Conservation (phyloP, 2,797 vertebrate species). For the Sphenopsis melanotis region DNA sequence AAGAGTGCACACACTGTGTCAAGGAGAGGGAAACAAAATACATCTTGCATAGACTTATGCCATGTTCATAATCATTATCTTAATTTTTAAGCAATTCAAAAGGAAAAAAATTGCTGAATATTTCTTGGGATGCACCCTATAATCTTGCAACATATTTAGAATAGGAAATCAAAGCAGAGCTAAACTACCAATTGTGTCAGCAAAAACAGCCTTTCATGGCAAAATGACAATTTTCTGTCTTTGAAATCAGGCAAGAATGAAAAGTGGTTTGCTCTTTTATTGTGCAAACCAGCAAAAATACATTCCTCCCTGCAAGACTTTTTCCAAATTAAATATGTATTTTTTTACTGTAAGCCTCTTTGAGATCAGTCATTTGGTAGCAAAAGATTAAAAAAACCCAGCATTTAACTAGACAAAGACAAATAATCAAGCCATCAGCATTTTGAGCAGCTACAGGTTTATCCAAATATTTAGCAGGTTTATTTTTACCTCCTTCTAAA, state of each 20-base stretch:
- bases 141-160: slow-evolving; percentile 65
- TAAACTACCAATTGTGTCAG: slow-evolving; percentile 58
- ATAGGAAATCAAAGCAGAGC: slow-evolving; percentile 57
- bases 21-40: neutral
- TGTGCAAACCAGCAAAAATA: slow-evolving; percentile 57
- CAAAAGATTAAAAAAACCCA: neutral
- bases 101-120: slow-evolving; percentile 38
- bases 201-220: slow-evolving; percentile 63
- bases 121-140: slow-evolving; percentile 57
- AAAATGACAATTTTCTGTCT: slow-evolving; percentile 61
- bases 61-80: slow-evolving; percentile 36
- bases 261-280: slow-evolving; percentile 48
- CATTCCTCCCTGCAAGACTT: slow-evolving; percentile 11
- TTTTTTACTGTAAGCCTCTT: slow-evolving; percentile 1
- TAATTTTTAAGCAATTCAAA: slow-evolving; percentile 59
- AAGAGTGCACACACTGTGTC: neutral
- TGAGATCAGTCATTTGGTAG: slow-evolving; percentile 15
- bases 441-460: neutral
- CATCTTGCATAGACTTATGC: slow-evolving; percentile 2
- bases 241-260: slow-evolving; percentile 56
- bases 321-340: slow-evolving; percentile 16
- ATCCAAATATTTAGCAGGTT: neutral
- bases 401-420: slow-evolving; percentile 10
- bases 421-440: slow-evolving; percentile 11
- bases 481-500: slow-evolving; percentile 16